These are phyloP conservation scores for Parascotia fuliginaria DNA, from an alignment of 2,888 invertebrate species.

Conservation along the genomic window DNA sequence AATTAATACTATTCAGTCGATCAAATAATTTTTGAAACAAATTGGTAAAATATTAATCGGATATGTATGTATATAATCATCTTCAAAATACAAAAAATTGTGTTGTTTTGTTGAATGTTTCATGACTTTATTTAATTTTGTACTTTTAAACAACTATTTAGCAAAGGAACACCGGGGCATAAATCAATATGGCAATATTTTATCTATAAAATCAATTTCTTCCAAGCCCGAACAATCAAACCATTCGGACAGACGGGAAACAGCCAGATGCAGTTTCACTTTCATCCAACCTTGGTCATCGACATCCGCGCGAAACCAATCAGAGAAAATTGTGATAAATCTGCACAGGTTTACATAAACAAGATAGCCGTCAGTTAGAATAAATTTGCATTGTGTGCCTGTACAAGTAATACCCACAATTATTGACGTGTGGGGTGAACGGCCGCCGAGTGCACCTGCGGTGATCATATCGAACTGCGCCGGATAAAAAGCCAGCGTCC, in stretches of 20 bases:
- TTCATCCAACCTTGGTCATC: constrained; percentile 71
- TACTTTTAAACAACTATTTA: background rate
- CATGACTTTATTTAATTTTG: background rate
- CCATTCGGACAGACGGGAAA: constrained; percentile 60
- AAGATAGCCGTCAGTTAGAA: constrained; percentile 13
- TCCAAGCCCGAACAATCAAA: constrained; percentile 55
- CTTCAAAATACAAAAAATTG: too few relatives aligned
- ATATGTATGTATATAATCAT: too few relatives aligned
- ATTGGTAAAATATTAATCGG: too few relatives aligned
- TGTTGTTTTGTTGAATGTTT: background rate
- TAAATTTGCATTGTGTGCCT: constrained; percentile 37
- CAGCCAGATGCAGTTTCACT: constrained; percentile 67
- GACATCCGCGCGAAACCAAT: constrained; percentile 57
- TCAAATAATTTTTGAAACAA: too few relatives aligned
- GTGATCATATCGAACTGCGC: constrained; percentile 50
- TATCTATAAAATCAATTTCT: constrained; percentile 52
- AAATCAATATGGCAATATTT: constrained; percentile 33
- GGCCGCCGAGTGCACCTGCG: constrained; percentile 76
- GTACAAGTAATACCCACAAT: constrained; percentile 53
- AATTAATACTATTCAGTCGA: too few relatives aligned
- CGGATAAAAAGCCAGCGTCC: constrained; percentile 59
- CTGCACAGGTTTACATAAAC: constrained; percentile 28
- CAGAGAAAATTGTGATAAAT: constrained; percentile 48
- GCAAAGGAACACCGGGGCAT: constrained; percentile 11
- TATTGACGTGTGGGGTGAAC: constrained; percentile 67